Evolutionary conservation across 2,113 vertebrate species (phyloP).

Genomic region (Hippocampus zosterae): DNA sequence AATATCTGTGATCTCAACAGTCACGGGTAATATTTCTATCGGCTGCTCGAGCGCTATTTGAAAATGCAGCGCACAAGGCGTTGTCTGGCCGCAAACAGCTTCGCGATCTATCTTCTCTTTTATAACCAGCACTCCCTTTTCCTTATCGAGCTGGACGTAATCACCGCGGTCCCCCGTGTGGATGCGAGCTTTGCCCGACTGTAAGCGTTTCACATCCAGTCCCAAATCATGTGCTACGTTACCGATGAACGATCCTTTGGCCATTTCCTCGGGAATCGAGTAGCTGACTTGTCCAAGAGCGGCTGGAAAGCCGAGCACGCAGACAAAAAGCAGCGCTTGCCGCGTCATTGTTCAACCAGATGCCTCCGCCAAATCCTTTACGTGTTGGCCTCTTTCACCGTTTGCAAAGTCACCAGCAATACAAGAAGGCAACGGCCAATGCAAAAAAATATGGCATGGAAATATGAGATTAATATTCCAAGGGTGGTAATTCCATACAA

Average conservation of each 20-base stretch:
- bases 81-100: conserved; percentile 40
- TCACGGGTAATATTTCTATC: conserved; percentile 55
- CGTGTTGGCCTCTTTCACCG: background rate
- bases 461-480: background rate
- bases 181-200: conserved; percentile 38
- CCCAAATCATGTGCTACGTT: conserved; percentile 53
- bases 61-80: conserved; percentile 50
- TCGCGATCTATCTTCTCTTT: conserved; percentile 52
- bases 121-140: conserved; percentile 36
- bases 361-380: background rate
- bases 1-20: conserved; percentile 56
- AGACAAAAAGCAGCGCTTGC: conserved; percentile 50
- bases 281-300: conserved; percentile 46
- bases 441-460: background rate
- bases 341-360: conserved; percentile 46
- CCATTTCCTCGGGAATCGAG: conserved; percentile 52
- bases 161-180: conserved; percentile 36
- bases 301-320: conserved; percentile 13
- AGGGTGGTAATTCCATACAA: background rate
- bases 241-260: conserved; percentile 44
- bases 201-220: conserved; percentile 43
- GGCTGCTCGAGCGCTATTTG: conserved; percentile 52
- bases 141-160: conserved; percentile 42
- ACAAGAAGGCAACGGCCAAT: accelerated
- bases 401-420: background rate